Base-by-base conservation (phyloP, 2,888 invertebrate genomes). In the Halictus ligatus region DNA sequence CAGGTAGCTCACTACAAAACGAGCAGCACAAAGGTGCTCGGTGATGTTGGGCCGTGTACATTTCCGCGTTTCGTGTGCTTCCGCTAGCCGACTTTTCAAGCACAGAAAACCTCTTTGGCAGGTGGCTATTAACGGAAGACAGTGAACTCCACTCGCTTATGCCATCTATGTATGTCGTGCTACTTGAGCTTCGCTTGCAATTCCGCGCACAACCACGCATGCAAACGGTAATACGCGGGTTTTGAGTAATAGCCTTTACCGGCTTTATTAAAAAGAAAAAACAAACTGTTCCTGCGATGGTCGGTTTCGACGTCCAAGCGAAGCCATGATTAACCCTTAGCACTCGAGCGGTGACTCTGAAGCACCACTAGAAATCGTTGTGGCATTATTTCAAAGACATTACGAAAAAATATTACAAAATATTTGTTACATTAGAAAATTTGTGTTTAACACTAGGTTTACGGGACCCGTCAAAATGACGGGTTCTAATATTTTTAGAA, bases 41-140 rank as follows among this genome's bases (percentile, higher is more conserved):
- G 50, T 64, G 64, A 64, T 50, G 60, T 48, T 72, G 40, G 35
- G 8, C 15, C 43, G n/a, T 60, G 50, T 64, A 48, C 25, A 75
- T 25, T 29, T 18, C 18, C 10, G 25, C 29, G 58, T 80, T 83
- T 60, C 35, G 54, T 43, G 43, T 64, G 64, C 46, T 75, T 25
- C 50, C 78, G 46, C 29, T 7, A 50, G n/a, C 50, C 10, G 80
- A 83, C 60, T 83, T 72, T 80, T 80, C 48, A 75, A 75, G 71
- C 10, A 60, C 43, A 48, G 72, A 35, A 75, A 80, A 83, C 75
- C 75, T 40, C 64, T 75, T 83, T 54, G 81, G 64, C 75, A 64
- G 64, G 29, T 76, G 64, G 72, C 72, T 75, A 80, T 83, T 83
- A 80, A 80, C 71, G 48, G 50, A 72, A 72, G 80, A 75, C 72